Base-by-base conservation (phyloP, 2,888 invertebrate genomes). In the Crepidodera aurea region DNA sequence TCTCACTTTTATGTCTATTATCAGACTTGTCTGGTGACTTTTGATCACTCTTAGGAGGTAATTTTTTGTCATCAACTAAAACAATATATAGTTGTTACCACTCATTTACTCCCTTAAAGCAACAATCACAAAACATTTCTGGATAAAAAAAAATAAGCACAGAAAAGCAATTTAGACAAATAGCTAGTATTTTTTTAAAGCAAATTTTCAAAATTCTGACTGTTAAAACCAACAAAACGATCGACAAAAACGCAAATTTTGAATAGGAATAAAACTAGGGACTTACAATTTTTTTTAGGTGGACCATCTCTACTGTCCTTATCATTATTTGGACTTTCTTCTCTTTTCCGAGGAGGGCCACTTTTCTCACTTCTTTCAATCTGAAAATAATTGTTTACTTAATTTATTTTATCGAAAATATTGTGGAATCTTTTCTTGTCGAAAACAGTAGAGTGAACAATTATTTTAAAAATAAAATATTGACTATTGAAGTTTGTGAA, bases 21-120 rank as follows among this genome's bases (percentile, higher is more conserved):
- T 69, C 68, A 48, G 46, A 44, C 51, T 62, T 64, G 34, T 66
- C 68, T 4, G 66, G 69, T 22, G 71, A 71, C 46, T 60, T 67
- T 34, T 68, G 42, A 50, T 72, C 68, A 61, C 34, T 65, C 61
- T 68, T 70, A 40, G 56, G 15, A 40, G 54, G 51, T 12, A 58
- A 60, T 39, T 68, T 72, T 29, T 67, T 67, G 32, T 71, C 72
- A 51, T 74, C 74, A 37, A 60, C 74, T 73, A 42, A 60, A 67
- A 54, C 34, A 50, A 55, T 16, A 63, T 16, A 18, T 18, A 34
- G 16, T 32, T 32, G 32, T 32, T 32, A 48, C 46, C 10, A 51
- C 32, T 32, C 8, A 8, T 15, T 37, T 13, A 37, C 15, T 37
- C 13, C 37, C 13, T 8, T 6, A 42, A 37, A 53, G 44, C 15